Conservation (phyloP, 92 coral and sea anemone genomes). For the Bergia puertoricense region DNA sequence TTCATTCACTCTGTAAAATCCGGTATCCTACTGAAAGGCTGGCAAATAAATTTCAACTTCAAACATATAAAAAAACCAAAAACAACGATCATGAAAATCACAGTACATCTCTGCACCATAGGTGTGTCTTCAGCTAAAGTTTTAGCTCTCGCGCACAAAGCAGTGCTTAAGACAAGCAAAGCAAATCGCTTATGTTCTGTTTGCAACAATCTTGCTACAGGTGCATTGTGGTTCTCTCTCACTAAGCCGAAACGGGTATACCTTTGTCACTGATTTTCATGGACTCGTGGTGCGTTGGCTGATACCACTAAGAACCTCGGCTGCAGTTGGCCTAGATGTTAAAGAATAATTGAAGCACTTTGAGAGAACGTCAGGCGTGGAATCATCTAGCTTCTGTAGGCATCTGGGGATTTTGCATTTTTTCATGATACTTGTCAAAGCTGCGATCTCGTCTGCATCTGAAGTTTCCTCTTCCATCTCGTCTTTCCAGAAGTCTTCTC, state of each 20-base stretch:
- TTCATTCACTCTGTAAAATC: no score
- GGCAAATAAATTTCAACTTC: no score
- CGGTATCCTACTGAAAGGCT: no score
- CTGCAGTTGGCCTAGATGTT: conserved; percentile 15
- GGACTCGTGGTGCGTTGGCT: conserved; percentile 25
- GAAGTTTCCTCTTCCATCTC: not conserved
- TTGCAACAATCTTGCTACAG: conserved; percentile 32
- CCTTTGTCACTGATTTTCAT: conserved; percentile 37
- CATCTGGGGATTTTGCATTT: not conserved
- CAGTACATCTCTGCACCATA: no score
- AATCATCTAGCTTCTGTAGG: conserved; percentile 7
- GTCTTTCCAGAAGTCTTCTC: conserved; percentile 29
- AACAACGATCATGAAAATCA: no score
- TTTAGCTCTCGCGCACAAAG: conserved; percentile 33
- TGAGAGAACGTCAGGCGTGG: not conserved
- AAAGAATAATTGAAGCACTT: not conserved
- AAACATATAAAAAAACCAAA: no score
- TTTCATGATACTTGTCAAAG: conserved; percentile 13
- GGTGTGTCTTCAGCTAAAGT: conserved; percentile 28
- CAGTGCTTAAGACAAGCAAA: conserved; percentile 25
- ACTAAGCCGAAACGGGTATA: conserved; percentile 30
- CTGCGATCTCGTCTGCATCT: conserved; percentile 16
- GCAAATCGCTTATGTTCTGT: conserved; percentile 28
- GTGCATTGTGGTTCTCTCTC: conserved; percentile 35
- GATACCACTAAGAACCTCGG: conserved; percentile 19